Evolutionary conservation across 2,797 vertebrate species (phyloP), one percentile per base, ranked within the genome.

Genomic region (Taenioides sp.): DNA sequence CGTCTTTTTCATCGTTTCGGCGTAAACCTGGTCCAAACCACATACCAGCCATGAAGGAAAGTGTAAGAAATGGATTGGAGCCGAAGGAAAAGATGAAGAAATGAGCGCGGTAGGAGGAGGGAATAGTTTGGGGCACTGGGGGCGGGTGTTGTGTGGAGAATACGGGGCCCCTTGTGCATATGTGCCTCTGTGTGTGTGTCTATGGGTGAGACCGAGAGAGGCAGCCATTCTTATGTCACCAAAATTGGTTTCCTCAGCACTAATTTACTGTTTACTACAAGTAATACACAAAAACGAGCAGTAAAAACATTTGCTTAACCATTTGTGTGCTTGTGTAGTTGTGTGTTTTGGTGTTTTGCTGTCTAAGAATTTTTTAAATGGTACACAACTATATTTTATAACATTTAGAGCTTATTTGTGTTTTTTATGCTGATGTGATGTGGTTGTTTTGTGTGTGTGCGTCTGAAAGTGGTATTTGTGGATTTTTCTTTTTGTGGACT

Each of bases 111-210:
- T 47, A 62, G n/a, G 54, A 12, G 72, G 52, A 5, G 71, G 69
- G 75, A 58, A 69, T 59, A 58, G 75, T 25, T 71, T 80, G 85
- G 75, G 84, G 85, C 85, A 14, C 81, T 72, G 66, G 71, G 77
- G 82, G 78, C 79, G 16, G 54, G 76, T 58, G 72, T n/a, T 80
- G 77, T 55, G 17, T 69, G 71, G 20, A 77, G 61, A 68, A 81
- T 57, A 74, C 76, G 76, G 79, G 86, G 75, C 79, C 86, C 81
- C 84, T 70, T 70, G 71, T 68, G 74, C 64, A 65, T 66, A n/a
- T 62, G 47, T 70, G 55, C 66, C 62, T 58, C n/a, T 31, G 52
- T 73, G 67, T 66, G 52, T 66, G 52, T 40, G 25, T 16, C 31
- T 74, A 66, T 49, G 54, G 43, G 47, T 69, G 27, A 57, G 58